Evolutionary conservation across 2,113 vertebrate species (phyloP).

Genomic region (Dasypus novemcinctus): DNA sequence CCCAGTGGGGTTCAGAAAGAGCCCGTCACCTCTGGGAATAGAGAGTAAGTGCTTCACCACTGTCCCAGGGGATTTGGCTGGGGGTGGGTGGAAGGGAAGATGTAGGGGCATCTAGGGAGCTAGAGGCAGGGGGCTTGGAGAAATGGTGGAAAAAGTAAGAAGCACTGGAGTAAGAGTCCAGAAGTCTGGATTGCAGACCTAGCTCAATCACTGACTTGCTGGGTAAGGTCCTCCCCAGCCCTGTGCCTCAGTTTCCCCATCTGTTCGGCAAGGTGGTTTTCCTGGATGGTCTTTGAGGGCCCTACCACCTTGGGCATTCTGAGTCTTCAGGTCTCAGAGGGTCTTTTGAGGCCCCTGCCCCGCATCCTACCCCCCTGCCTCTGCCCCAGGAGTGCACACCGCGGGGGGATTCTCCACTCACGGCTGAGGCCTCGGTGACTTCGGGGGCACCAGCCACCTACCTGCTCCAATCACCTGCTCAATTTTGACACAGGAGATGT

Average conservation of each 20-base stretch:
- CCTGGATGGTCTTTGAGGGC: not conserved
- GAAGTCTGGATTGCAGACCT: not conserved
- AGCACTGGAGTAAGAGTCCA: not conserved
- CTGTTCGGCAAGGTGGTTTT: not conserved
- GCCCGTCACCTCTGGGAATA: not conserved
- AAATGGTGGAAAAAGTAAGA: not conserved
- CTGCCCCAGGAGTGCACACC: not conserved
- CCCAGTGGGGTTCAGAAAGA: not conserved
- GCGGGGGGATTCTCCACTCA: not conserved
- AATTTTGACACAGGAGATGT: constrained; percentile 96
- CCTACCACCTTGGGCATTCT: not conserved
- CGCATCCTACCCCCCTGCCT: not conserved
- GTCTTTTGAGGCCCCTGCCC: not conserved
- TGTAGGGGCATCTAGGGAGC: not conserved
- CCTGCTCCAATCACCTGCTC: constrained; percentile 99
- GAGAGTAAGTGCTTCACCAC: not conserved
- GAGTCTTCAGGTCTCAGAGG: not conserved
- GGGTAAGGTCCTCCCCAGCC: not conserved
- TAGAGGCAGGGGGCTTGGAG: not conserved
- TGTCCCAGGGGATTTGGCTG: not conserved
- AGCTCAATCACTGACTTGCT: not conserved
- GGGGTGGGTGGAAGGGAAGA: not conserved
- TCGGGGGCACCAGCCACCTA: constrained; percentile 74
- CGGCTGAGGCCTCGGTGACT: not conserved
- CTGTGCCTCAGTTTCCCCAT: not conserved